Conservation (phyloP, 2,888 invertebrate genomes). For the Uropetala carovei region DNA sequence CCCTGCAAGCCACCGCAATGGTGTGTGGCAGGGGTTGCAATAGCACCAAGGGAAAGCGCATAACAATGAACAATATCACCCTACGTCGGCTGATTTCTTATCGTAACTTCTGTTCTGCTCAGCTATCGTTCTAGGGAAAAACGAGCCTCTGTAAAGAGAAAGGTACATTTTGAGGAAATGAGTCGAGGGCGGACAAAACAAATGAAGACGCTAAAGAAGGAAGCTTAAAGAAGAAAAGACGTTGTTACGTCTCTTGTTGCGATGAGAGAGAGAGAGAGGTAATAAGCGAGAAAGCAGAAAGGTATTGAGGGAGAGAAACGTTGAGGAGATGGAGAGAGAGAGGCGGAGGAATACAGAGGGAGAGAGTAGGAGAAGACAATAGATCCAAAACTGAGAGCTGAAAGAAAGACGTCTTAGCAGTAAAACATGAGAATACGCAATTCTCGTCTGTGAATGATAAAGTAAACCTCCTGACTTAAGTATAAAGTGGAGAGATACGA, state of each 20-base stretch:
- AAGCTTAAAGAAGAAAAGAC: background rate
- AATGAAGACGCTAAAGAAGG: background rate
- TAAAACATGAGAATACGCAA: slow-evolving; percentile 50
- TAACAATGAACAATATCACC: too few relatives aligned
- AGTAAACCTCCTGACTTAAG: slow-evolving; percentile 48
- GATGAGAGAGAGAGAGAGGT: background rate
- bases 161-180: background rate
- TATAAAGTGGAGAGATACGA: background rate
- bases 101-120: too few relatives aligned
- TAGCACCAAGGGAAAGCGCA: too few relatives aligned
- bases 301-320: background rate
- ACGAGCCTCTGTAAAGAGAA: too few relatives aligned
- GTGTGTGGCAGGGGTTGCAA: too few relatives aligned
- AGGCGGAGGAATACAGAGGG: background rate
- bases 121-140: too few relatives aligned
- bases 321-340: background rate
- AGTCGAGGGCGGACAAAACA: background rate
- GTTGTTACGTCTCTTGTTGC: background rate
- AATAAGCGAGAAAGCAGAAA: background rate
- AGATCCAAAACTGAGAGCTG: background rate
- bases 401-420: slow-evolving; percentile 48
- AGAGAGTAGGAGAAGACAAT: slow-evolving; percentile 1
- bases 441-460: slow-evolving; percentile 38
- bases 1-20: too few relatives aligned
- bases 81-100: too few relatives aligned